phyloP scores from a whole-genome alignment of 2,797 vertebrate species.

The Perodicticus potto region DNA sequence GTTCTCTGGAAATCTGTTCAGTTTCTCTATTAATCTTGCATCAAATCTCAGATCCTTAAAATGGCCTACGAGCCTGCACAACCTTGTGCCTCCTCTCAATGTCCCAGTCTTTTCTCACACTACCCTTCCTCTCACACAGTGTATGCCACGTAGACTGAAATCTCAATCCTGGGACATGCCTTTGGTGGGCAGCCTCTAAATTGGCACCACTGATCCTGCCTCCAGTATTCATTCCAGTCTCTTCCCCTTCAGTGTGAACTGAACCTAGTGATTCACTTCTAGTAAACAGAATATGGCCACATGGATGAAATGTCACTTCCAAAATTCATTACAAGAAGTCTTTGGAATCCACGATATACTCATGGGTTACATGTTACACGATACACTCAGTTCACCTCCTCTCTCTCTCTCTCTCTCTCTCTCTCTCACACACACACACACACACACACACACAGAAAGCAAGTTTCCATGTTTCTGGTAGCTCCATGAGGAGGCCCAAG shows the following conservation, averaged over 20 bases:
- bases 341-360: no score
- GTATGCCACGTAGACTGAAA: rapidly evolving
- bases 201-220: not conserved
- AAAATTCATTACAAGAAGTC: not conserved
- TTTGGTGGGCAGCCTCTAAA: not conserved
- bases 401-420: not conserved
- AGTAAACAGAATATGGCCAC: not conserved
- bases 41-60: not conserved
- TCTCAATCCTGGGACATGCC: no score
- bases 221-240: not conserved
- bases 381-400: no score
- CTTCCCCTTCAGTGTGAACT: not conserved
- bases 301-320: not conserved
- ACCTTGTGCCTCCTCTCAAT: not conserved
- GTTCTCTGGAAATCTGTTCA: not conserved
- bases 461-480: not conserved
- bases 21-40: not conserved
- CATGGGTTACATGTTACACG: no score
- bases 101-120: not conserved
- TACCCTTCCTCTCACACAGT: not conserved
- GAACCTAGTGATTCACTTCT: not conserved
- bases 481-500: not conserved
- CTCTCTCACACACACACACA: no score
- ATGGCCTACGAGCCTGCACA: not conserved
- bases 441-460: not conserved